phyloP scores from a whole-genome alignment of 2,113 vertebrate species.

The Crotalus helleri region DNA sequence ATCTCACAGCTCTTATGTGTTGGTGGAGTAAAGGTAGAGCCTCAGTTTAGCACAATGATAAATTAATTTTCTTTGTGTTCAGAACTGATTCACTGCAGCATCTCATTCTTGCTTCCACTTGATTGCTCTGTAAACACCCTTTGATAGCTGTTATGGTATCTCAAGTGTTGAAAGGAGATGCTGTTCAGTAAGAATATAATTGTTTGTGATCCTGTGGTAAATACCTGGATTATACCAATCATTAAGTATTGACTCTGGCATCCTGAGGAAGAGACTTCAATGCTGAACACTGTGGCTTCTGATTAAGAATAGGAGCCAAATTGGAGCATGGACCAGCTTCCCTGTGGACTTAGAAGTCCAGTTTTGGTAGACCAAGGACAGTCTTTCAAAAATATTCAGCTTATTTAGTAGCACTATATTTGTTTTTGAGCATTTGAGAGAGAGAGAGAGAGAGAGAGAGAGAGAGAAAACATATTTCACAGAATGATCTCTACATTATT shows the following conservation, averaged over 20 bases:
- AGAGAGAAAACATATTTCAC: not conserved
- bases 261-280: not conserved
- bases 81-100: not conserved
- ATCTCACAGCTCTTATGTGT: not conserved
- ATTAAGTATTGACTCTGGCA: not conserved
- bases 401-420: not conserved
- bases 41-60: not conserved
- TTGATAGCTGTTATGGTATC: not conserved
- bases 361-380: not conserved
- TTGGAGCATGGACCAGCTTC: not conserved
- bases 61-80: not conserved
- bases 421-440: not conserved
- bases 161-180: not conserved
- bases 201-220: not conserved
- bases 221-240: not conserved
- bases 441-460: not conserved
- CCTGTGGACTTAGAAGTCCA: not conserved
- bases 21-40: not conserved
- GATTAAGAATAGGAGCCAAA: not conserved
- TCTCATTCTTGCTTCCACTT: not conserved
- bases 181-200: not conserved
- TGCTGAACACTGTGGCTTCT: not conserved
- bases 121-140: not conserved
- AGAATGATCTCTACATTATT: not conserved
- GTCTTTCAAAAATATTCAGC: not conserved